Conservation (phyloP, 2,797 vertebrate genomes). For the Threskiornis aethiopicus region DNA sequence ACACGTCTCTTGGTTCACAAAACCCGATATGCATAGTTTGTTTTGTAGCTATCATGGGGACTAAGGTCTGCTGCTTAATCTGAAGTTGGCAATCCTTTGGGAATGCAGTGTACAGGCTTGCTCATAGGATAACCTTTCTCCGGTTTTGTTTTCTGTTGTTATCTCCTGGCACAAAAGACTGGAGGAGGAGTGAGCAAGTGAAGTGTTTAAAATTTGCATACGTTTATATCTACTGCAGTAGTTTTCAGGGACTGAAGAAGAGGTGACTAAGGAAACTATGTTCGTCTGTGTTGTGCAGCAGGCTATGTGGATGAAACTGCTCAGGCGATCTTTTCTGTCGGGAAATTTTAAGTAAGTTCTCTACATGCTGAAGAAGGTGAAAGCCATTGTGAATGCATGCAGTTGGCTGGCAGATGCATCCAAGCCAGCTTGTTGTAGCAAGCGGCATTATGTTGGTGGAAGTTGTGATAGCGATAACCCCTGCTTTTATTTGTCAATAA, state of each 20-base stretch:
- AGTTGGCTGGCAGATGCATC: background rate
- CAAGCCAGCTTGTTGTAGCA: background rate
- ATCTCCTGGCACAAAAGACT: background rate
- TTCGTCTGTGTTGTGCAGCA: rapidly evolving
- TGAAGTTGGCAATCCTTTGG: background rate
- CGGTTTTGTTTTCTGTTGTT: background rate
- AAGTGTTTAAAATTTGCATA: background rate
- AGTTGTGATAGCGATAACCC: background rate
- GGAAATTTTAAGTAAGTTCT: background rate
- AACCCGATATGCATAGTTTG: background rate
- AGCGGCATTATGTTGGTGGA: background rate
- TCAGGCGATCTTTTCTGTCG: background rate
- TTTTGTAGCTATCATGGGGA: background rate
- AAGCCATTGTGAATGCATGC: background rate
- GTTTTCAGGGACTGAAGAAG: background rate
- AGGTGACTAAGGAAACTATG: background rate
- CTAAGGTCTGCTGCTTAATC: background rate
- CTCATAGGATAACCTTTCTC: constrained; percentile 9
- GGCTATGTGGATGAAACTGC: background rate
- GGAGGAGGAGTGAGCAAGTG: background rate
- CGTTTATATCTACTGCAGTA: background rate
- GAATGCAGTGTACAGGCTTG: background rate
- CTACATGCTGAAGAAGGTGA: background rate
- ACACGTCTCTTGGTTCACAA: background rate
- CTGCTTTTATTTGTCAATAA: background rate